Evolutionary conservation across 2,888 invertebrate genomes (phyloP).

Genomic region (Hemistola chrysoprasaria): DNA sequence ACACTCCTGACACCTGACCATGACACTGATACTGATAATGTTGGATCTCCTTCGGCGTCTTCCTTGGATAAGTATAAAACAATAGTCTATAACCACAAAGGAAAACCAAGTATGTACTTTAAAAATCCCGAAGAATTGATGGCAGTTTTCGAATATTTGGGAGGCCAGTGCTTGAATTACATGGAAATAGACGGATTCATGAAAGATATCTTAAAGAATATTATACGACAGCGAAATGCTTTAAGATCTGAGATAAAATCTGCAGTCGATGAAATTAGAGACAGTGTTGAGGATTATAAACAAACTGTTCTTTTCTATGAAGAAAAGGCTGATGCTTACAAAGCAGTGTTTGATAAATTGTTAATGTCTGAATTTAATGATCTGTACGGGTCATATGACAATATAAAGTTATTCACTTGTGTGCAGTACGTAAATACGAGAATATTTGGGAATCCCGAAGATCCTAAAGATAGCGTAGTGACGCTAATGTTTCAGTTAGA

Average conservation of each 20-base stretch:
- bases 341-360: slow-evolving; percentile 33
- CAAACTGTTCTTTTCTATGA: slow-evolving; percentile 29
- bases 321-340: slow-evolving; percentile 30
- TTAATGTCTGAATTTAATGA: slow-evolving; percentile 35
- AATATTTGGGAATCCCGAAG: slow-evolving; percentile 33
- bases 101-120: slow-evolving; percentile 31
- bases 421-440: slow-evolving; percentile 37
- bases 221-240: slow-evolving; percentile 25
- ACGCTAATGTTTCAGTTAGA: slow-evolving; percentile 37
- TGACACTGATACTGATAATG: slow-evolving; percentile 1
- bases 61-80: slow-evolving; percentile 22
- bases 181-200: slow-evolving; percentile 34
- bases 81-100: slow-evolving; percentile 10
- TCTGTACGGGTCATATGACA: slow-evolving; percentile 37
- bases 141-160: slow-evolving; percentile 28
- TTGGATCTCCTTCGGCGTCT: slow-evolving; percentile 5
- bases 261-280: slow-evolving; percentile 28
- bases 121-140: slow-evolving; percentile 33
- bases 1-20: too few relatives aligned
- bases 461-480: slow-evolving; percentile 37
- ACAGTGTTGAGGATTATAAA: slow-evolving; percentile 22
- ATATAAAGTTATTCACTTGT: slow-evolving; percentile 40
- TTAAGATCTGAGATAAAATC: slow-evolving; percentile 24
- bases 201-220: slow-evolving; percentile 19
- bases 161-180: slow-evolving; percentile 40